These are phyloP conservation scores for Drosophila novamexicana DNA, from an alignment of 1,140 invertebrate genomes.

Conservation along the genomic window DNA sequence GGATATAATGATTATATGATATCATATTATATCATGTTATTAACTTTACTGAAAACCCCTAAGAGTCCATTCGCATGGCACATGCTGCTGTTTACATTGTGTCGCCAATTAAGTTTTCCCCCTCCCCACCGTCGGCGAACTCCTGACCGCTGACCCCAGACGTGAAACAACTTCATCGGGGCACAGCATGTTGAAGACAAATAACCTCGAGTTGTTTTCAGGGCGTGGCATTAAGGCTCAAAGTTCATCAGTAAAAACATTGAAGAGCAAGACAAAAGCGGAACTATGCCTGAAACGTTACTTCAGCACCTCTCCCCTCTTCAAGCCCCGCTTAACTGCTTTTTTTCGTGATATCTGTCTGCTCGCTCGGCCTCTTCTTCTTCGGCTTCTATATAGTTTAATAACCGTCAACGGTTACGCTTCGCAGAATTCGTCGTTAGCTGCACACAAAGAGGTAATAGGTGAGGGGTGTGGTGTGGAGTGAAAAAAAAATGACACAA, in stretches of 20 bases:
- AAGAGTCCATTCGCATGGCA: slow-evolving; percentile 2
- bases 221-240: slow-evolving; percentile 32
- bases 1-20: not conserved
- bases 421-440: slow-evolving; percentile 53
- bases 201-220: slow-evolving; percentile 43
- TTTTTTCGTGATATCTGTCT: slow-evolving; percentile 49
- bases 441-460: slow-evolving; percentile 24
- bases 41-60: not conserved
- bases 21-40: not conserved
- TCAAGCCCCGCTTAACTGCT: slow-evolving; percentile 21
- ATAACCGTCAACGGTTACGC: slow-evolving; percentile 76
- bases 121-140: slow-evolving; percentile 14
- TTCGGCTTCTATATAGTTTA: slow-evolving; percentile 60
- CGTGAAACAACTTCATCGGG: slow-evolving; percentile 69
- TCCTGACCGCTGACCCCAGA: slow-evolving; percentile 53
- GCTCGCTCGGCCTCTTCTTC: slow-evolving; percentile 20
- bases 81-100: slow-evolving; percentile 23
- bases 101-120: slow-evolving; percentile 52
- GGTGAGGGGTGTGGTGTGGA: not conserved
- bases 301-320: slow-evolving; percentile 11
- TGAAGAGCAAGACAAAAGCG: slow-evolving; percentile 43
- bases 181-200: slow-evolving; percentile 52
- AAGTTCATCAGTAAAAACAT: slow-evolving; percentile 43
- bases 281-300: slow-evolving; percentile 70
- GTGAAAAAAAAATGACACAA: not conserved